phyloP scores from a whole-genome alignment of 2,888 invertebrate genomes.

The Volucella zonaria region DNA sequence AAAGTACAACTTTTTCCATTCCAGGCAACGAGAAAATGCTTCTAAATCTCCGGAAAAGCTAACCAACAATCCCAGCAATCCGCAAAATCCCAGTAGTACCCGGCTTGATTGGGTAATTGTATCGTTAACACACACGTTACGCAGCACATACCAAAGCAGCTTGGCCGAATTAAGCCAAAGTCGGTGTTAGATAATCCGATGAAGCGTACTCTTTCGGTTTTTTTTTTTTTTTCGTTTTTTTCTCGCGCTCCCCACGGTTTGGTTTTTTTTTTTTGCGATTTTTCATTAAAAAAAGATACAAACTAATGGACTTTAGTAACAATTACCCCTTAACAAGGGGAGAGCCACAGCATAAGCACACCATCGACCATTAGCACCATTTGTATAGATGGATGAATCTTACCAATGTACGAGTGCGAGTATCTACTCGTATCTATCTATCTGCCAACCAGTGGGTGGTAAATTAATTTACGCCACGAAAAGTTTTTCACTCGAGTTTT shows the following conservation, averaged over 20 bases:
- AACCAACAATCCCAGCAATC: not conserved
- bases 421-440: not conserved
- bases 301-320: constrained; percentile 43
- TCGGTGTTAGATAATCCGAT: constrained; percentile 11
- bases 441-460: constrained; percentile 7
- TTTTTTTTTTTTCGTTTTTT: no score
- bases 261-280: not conserved
- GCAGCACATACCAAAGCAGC: not conserved
- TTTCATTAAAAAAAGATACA: constrained; percentile 19
- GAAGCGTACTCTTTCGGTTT: not conserved
- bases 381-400: constrained; percentile 1
- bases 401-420: not conserved
- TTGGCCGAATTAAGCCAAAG: not conserved
- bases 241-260: no score
- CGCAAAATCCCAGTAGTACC: constrained; percentile 9
- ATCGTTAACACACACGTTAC: constrained; percentile 38
- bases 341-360: no score
- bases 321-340: not conserved
- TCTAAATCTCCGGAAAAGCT: constrained; percentile 11
- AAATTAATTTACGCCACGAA: constrained; percentile 47
- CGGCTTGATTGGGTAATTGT: constrained; percentile 30
- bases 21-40: not conserved
- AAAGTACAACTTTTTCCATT: no score
- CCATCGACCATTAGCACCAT: constrained; percentile 5
- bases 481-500: constrained; percentile 35